phyloP scores from a whole-genome alignment of 2,797 vertebrate species.

The Poeciliopsis infans region DNA sequence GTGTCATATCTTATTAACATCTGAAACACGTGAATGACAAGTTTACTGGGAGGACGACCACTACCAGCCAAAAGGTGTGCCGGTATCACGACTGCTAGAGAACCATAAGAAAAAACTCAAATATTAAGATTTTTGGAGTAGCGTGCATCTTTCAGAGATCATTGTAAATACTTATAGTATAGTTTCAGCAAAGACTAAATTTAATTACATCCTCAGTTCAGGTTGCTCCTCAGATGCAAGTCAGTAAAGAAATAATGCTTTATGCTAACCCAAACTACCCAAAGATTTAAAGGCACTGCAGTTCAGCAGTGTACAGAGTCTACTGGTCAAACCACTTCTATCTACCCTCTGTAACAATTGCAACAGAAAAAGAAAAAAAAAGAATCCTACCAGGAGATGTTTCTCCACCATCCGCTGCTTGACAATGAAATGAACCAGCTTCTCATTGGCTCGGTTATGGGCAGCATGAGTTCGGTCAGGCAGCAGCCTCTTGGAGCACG shows the following conservation, averaged over 20 bases:
- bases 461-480: conserved; percentile 89
- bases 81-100: background rate
- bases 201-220: background rate
- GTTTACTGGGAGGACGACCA: background rate
- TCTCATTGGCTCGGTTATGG: conserved; percentile 88
- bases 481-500: conserved; percentile 82
- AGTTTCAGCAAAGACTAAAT: background rate
- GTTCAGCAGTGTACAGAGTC: background rate
- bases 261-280: background rate
- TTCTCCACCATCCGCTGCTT: conserved; percentile 84
- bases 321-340: background rate
- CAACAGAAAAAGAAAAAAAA: background rate
- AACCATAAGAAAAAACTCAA: background rate
- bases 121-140: background rate
- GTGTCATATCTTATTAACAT: background rate
- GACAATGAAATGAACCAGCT: conserved; percentile 92
- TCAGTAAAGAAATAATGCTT: background rate
- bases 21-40: background rate
- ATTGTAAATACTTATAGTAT: background rate
- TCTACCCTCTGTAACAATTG: background rate
- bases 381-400: conserved; percentile 81
- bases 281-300: background rate
- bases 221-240: background rate
- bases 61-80: background rate
- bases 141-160: background rate